Evolutionary conservation across 92 coral and sea anemone species (phyloP), one percentile per base, ranked within the genome.

Genomic region (Micromussa lordhowensis): DNA sequence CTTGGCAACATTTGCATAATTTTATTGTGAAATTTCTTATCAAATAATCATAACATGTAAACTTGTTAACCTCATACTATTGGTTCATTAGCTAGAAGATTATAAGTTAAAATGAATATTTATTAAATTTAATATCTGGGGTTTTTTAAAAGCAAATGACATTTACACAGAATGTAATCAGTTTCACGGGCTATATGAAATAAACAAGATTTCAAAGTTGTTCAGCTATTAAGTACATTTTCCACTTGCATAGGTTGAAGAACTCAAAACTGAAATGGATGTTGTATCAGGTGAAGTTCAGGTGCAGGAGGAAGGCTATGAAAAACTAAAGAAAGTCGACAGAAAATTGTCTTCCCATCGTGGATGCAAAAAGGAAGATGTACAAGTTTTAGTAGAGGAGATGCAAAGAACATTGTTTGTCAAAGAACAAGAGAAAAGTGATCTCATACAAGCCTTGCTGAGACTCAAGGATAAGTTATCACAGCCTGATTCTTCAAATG

Each of bases 251-350:
- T 44, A 97, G 99, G 98, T 97, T 75, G 98, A 96, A 59, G 92
- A 90, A 40, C 87, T 97, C 69, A 97, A 91, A 77, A 68, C 92
- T 17, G 99, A 97, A 77, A 96, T 97, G 93, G 96, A 89, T 24
- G 88, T 87, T 55, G 98, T 96, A 49, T 92, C 93, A 10, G 96
- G 93, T 48, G 99, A 97, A 76, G 91, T 95, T 24, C 96, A 95
- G 55, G 79, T 84, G 14, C 91, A 90, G 40, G 92, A 94, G 68
- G 94, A 95, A 70, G 99, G 98, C 17, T 86, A 92, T 22, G 91
- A 89, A 86, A 93, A 90, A 26, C 82, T 97, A 30, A 96, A 97
- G 85, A 81, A 87, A 32, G 96, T 96, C 17, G 98, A 97, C 83
- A 93, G 91, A 81, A 96, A 88, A 81, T 86, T 97, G 32, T 88